Evolutionary conservation across 2,888 invertebrate species (phyloP).

Genomic region (Lamellibrachia columna): DNA sequence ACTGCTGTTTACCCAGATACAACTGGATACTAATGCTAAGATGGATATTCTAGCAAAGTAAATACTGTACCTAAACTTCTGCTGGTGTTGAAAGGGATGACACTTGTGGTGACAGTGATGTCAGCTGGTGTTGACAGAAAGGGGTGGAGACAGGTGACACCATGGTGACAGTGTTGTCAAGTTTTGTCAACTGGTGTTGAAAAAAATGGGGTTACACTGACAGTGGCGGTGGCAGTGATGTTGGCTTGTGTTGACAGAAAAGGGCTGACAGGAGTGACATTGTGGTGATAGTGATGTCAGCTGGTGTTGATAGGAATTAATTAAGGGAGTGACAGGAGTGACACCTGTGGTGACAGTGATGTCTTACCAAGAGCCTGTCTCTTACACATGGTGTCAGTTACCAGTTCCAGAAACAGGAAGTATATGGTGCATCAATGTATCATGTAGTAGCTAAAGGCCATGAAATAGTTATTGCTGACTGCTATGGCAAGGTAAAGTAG

Average conservation of each 20-base stretch:
- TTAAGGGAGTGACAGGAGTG: too few relatives aligned
- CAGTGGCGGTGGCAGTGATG: too few relatives aligned
- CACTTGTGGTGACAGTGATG: neutral
- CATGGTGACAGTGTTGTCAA: neutral
- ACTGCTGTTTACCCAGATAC: neutral
- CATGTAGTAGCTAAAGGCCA: neutral
- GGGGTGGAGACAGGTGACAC: neutral
- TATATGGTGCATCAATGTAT: too few relatives aligned
- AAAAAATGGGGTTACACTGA: too few relatives aligned
- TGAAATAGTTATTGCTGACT: too few relatives aligned
- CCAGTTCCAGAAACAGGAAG: neutral
- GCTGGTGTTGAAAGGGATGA: neutral
- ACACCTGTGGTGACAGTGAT: neutral
- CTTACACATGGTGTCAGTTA: neutral
- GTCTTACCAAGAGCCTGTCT: neutral
- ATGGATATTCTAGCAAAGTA: neutral
- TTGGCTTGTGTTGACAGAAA: too few relatives aligned
- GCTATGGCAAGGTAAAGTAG: too few relatives aligned
- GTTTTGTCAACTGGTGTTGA: too few relatives aligned
- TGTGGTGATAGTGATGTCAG: too few relatives aligned
- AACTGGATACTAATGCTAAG: neutral
- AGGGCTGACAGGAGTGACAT: too few relatives aligned
- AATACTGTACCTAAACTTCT: neutral
- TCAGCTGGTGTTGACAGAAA: conserved; percentile 1
- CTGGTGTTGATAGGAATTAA: too few relatives aligned